Evolutionary conservation across 2,113 vertebrate species (phyloP).

Genomic region (Prolemur simus): DNA sequence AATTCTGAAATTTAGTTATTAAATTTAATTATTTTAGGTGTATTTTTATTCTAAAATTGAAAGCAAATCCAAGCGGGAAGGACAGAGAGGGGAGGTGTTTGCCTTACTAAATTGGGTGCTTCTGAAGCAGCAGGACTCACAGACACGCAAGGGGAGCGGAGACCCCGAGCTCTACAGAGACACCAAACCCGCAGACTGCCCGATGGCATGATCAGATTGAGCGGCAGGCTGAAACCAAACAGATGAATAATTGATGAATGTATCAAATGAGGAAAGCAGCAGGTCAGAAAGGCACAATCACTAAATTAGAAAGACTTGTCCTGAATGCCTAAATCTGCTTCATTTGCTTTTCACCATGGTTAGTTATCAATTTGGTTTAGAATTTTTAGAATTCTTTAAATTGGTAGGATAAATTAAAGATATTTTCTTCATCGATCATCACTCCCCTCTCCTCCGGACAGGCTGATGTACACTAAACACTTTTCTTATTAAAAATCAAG

Average conservation of each 20-base stretch:
- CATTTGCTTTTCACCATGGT: not conserved
- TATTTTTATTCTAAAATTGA: slow-evolving; percentile 24
- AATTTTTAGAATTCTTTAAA: slow-evolving; percentile 22
- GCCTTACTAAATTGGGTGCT: not conserved
- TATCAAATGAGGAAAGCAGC: slow-evolving; percentile 33
- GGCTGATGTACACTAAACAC: not conserved
- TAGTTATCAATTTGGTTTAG: slow-evolving; percentile 11
- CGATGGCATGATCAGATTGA: not conserved
- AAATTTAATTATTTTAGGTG: not conserved
- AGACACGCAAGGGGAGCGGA: not conserved
- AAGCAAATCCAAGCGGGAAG: not conserved
- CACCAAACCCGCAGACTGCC: not conserved
- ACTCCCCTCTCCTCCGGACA: not conserved
- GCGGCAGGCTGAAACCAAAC: not conserved
- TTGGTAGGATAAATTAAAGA: not conserved
- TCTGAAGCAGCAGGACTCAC: not conserved
- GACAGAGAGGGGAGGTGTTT: not conserved
- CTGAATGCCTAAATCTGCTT: not conserved
- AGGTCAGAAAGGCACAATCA: slow-evolving; percentile 23
- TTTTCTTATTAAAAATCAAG: slow-evolving; percentile 38
- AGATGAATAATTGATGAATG: slow-evolving; percentile 57
- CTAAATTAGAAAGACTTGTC: not conserved
- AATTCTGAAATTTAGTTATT: slow-evolving; percentile 37
- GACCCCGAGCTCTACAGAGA: not conserved
- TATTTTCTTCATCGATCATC: not conserved